A percentile compares a stretch with the other conserved stretches of the same genome.
These are phyloP conservation scores for Euleptes europaea DNA, from an alignment of 2,113 vertebrate genomes.

Conservation along the genomic window DNA sequence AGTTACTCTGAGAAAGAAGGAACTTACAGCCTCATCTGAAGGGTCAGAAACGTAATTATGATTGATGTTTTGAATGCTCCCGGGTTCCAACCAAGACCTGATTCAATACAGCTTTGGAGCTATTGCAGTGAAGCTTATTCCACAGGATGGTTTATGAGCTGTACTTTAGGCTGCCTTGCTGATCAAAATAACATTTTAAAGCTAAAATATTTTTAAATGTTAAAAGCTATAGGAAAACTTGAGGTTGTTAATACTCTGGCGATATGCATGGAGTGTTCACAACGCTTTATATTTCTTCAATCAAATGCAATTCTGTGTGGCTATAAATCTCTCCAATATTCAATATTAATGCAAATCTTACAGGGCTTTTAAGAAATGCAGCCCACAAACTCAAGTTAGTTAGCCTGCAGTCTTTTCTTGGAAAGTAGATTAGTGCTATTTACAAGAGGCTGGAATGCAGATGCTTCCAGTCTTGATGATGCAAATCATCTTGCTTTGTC, in stretches of 20 bases:
- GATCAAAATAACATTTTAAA: conserved; percentile 64
- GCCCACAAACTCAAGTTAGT: conserved; percentile 33
- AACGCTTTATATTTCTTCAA: conserved; percentile 53
- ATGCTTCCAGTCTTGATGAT: conserved; percentile 17
- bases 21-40: conserved; percentile 24
- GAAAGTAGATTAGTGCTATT: conserved; percentile 9
- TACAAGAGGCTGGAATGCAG: conserved; percentile 17
- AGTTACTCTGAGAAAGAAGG: conserved; percentile 20
- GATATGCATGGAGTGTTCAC: conserved; percentile 4
- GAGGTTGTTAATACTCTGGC: conserved; percentile 47
- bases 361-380: conserved; percentile 44
- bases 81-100: conserved; percentile 22
- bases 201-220: conserved; percentile 43
- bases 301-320: conserved; percentile 46
- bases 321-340: conserved; percentile 58
- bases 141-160: conserved; percentile 54
- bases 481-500: background rate
- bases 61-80: conserved; percentile 31
- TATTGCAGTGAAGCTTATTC: conserved; percentile 43
- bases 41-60: conserved; percentile 32
- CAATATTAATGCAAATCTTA: conserved; percentile 55
- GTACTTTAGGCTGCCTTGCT: conserved; percentile 35
- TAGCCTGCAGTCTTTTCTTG: conserved; percentile 4
- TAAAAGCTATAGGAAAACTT: conserved; percentile 42
- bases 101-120: conserved; percentile 17